Base-by-base conservation (phyloP, 1,140 invertebrate species). In the Lordiphosa clarofinis region DNA sequence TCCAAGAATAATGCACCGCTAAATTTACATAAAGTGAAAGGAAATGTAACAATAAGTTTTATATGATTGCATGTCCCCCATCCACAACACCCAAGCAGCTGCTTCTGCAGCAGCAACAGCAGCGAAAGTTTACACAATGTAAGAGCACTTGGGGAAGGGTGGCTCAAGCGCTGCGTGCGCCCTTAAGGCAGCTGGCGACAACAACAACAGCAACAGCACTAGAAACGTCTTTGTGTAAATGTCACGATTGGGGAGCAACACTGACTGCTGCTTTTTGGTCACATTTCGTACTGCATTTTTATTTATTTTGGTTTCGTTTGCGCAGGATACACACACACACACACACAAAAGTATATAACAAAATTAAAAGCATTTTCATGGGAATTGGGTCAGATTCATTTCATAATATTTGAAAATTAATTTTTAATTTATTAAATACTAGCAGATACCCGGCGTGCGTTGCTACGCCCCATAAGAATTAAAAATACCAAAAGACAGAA, bases 1-100 rank as follows among this genome's bases (percentile, higher is more conserved):
- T 31, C 44, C 37, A 56, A 67, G 75, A 71, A 75, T 69, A 82
- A 70, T 69, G 71, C 63, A 70, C 56, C 70, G 47, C 78, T 73
- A 65, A 82, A 82, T 84, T 84, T 82, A 56, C 78, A 82, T 82
- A 84, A 78, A 78, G 73, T 73, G 60, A 73, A 78, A 70, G 79
- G 79, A 86, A 84, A 84, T 71, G 69, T 56, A 73, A 78, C 78
- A 84, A 86, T 82, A 82, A 61, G 78, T 84, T 78, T 62, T 62
- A 84, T 62, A 84, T 57, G 62, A 76, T 62, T 75, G 53, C 39
- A 42, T 37, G 52, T 19, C 53, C 42, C 28, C 40, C 1, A n/a
- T n/a, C n/a, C n/a, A n/a, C n/a, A n/a, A n/a, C n/a, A n/a, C 42
- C 39, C 4, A 19, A 35, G 36, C 54, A 63, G 8, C 43, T 53